phyloP scores from a whole-genome alignment of 2,113 vertebrate species.

The Synchiropus splendidus region DNA sequence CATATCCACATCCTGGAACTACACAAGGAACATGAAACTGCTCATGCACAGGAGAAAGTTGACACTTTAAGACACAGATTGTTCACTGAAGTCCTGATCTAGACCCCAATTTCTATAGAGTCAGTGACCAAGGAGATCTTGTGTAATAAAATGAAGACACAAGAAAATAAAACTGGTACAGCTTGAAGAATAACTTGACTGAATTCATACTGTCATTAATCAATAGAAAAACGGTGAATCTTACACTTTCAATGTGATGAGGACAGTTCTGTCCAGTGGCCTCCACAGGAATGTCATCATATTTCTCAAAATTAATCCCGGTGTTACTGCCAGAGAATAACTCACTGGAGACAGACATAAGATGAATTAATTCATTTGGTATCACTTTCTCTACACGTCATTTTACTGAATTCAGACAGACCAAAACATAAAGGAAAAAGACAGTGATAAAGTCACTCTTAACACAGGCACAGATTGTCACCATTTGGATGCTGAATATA shows the following conservation, averaged over 20 bases:
- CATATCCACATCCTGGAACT: conserved; percentile 96
- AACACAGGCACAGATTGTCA: too few species aligned
- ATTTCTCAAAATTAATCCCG: conserved; percentile 98
- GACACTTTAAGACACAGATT: not conserved
- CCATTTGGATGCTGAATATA: too few species aligned
- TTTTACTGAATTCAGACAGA: too few species aligned
- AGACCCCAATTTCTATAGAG: too few species aligned
- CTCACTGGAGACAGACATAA: conserved; percentile 63
- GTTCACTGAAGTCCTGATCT: too few species aligned
- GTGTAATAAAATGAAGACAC: too few species aligned
- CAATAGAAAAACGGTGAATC: conserved; percentile 17
- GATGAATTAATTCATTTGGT: not conserved
- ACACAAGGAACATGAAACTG: not conserved
- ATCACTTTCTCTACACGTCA: too few species aligned
- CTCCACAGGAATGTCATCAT: conserved; percentile 97
- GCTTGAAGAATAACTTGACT: too few species aligned
- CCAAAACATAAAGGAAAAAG: too few species aligned
- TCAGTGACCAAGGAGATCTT: too few species aligned
- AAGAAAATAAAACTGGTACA: too few species aligned
- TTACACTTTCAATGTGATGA: conserved; percentile 92
- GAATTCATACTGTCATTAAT: not conserved
- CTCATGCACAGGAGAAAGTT: conserved; percentile 2
- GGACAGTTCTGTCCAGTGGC: conserved; percentile 91
- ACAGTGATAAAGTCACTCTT: not conserved
- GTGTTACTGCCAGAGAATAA: conserved; percentile 92